Evolutionary conservation across 2,888 invertebrate genomes (phyloP).

Genomic region (Apodemia zela): DNA sequence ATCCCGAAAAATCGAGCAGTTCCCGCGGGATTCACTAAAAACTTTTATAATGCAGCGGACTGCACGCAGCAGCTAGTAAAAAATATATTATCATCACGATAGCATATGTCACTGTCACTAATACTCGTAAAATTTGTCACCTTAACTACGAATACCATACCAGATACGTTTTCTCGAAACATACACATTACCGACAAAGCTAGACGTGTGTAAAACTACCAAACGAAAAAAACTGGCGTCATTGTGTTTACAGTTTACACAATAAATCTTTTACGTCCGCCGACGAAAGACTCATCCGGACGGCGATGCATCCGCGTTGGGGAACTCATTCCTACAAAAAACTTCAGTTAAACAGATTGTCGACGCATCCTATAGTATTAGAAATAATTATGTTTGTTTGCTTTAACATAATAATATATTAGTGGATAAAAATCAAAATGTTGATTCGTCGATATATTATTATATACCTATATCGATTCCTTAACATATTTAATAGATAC

Average conservation of each 20-base stretch:
- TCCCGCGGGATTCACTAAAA: no score
- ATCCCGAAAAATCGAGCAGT: no score
- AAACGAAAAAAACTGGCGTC: conserved; percentile 25
- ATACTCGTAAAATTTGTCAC: background rate
- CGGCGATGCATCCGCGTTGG: conserved; percentile 32
- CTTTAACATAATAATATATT: no score
- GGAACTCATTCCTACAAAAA: conserved; percentile 23
- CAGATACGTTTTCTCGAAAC: background rate
- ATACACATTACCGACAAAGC: background rate
- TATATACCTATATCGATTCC: no score
- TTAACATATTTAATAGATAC: no score
- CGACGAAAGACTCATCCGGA: conserved; percentile 41
- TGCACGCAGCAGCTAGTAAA: no score
- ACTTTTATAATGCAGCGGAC: no score
- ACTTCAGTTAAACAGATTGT: background rate
- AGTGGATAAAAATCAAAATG: no score
- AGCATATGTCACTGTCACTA: no score
- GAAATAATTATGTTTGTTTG: no score
- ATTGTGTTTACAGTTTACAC: conserved; percentile 36
- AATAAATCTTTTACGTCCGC: conserved; percentile 68
- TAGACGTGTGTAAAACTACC: background rate
- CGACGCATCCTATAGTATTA: background rate
- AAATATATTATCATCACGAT: no score
- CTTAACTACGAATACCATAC: background rate
- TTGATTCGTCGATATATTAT: no score